Conservation (phyloP, 92 coral and sea anemone genomes). For the Heliopora coerulea region DNA sequence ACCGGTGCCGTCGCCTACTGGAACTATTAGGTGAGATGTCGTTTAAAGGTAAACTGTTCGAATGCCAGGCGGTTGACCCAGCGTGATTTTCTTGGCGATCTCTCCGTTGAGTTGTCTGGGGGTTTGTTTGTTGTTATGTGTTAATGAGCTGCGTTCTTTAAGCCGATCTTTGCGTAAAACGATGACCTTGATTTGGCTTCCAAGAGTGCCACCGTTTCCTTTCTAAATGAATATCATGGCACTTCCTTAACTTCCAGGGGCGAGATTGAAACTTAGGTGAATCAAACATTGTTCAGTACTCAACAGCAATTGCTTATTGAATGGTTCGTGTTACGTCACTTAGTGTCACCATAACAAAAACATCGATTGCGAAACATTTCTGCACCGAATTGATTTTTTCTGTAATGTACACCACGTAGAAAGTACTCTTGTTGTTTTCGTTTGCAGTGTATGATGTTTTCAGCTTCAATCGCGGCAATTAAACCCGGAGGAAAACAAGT, state of each 20-base stretch:
- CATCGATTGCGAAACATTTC: conserved; percentile 22
- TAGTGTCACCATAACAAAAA: conserved; percentile 34
- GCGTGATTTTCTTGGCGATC: background rate
- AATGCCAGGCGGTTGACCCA: background rate
- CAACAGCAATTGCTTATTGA: background rate
- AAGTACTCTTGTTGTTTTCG: too few relatives aligned
- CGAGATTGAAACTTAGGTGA: background rate
- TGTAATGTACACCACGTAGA: too few relatives aligned
- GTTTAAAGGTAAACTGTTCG: background rate
- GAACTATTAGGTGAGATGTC: conserved; percentile 78
- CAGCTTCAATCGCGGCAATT: too few relatives aligned
- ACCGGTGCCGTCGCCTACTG: conserved; percentile 95
- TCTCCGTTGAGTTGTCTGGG: background rate
- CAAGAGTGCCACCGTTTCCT: background rate
- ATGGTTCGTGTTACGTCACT: conserved; percentile 15
- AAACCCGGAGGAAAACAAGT: too few relatives aligned
- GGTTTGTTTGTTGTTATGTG: conserved; percentile 45
- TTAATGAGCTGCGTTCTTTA: conserved; percentile 25
- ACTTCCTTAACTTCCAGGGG: too few relatives aligned
- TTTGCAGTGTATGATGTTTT: too few relatives aligned
- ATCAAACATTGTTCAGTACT: background rate
- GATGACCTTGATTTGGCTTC: background rate
- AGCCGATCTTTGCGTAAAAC: conserved; percentile 8
- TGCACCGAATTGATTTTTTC: background rate
- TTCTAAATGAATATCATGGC: background rate